Percentiles rank a stretch among this genome's conserved stretches.
Evolutionary conservation across 2,888 invertebrate species (phyloP).

Genomic region (Pycnomerus fuliginosus): DNA sequence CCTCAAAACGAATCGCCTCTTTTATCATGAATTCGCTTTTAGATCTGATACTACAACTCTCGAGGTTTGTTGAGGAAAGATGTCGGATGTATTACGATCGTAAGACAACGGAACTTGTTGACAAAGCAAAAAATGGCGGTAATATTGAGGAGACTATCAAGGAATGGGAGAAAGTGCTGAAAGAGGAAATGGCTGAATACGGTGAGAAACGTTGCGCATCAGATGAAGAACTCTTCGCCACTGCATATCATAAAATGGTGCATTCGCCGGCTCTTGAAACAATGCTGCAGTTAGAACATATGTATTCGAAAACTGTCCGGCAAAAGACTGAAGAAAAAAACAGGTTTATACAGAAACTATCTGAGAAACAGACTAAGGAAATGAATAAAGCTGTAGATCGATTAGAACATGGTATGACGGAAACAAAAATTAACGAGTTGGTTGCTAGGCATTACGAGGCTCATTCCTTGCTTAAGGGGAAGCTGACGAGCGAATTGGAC

Average conservation of each 20-base stretch:
- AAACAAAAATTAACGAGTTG: constrained; percentile 81
- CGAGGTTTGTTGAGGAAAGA: constrained; percentile 64
- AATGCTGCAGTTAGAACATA: constrained; percentile 84
- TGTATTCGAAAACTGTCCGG: constrained; percentile 78
- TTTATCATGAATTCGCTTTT: too few relatives aligned
- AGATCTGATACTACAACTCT: constrained; percentile 22
- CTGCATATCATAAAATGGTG: constrained; percentile 74
- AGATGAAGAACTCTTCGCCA: constrained; percentile 83
- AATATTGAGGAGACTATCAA: constrained; percentile 75
- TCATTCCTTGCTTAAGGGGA: constrained; percentile 79
- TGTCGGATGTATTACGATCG: constrained; percentile 69
- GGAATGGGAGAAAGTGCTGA: constrained; percentile 77
- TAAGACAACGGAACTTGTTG: constrained; percentile 62
- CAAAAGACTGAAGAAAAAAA: constrained; percentile 73
- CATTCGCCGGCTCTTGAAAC: constrained; percentile 75
- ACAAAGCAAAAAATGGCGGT: constrained; percentile 62
- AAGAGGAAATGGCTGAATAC: constrained; percentile 78
- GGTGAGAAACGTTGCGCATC: constrained; percentile 79
- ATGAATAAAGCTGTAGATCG: constrained; percentile 84
- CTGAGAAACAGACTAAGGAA: constrained; percentile 77
- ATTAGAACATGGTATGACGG: constrained; percentile 74
- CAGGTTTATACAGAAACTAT: constrained; percentile 68
- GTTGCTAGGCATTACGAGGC: constrained; percentile 80
- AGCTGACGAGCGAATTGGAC: constrained; percentile 83
- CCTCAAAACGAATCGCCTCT: too few relatives aligned